These are phyloP conservation scores for Stenoptilia bipunctidactyla DNA, from an alignment of 2,888 invertebrate species.

Conservation along the genomic window DNA sequence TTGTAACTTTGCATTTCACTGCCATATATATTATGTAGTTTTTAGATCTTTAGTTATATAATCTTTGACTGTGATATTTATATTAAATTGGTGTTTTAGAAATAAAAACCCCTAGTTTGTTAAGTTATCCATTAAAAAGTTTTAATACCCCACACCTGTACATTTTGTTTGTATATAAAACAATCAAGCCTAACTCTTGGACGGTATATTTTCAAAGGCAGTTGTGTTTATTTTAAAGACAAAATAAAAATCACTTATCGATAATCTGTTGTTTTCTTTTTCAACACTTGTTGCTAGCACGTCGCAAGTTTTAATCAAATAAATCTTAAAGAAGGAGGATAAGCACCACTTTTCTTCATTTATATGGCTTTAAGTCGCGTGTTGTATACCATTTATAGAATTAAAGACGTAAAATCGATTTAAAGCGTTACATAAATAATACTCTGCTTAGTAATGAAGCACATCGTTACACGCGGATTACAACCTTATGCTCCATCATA, in stretches of 20 bases:
- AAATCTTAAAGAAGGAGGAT: too few relatives aligned
- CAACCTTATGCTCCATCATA: conserved; percentile 35
- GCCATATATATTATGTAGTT: conserved; percentile 53
- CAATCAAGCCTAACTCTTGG: not conserved
- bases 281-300: not conserved
- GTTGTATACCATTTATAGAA: conserved; percentile 24
- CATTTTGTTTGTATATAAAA: not conserved
- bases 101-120: conserved; percentile 38
- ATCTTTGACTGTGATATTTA: conserved; percentile 71
- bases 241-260: conserved; percentile 42
- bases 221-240: conserved; percentile 36
- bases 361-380: conserved; percentile 17
- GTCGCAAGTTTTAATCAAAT: too few relatives aligned
- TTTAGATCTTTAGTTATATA: conserved; percentile 56
- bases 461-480: conserved; percentile 41
- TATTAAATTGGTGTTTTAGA: conserved; percentile 66
- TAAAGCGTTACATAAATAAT: conserved; percentile 38
- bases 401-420: conserved; percentile 27
- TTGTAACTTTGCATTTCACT: conserved; percentile 49
- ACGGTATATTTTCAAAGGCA: conserved; percentile 46
- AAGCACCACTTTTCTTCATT: not conserved
- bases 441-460: conserved; percentile 44
- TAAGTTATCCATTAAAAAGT: conserved; percentile 3
- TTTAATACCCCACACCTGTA: conserved; percentile 19
- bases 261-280: conserved; percentile 29